phyloP scores from a whole-genome alignment of 2,113 vertebrate genomes.

The Gallinago paraguaiae region DNA sequence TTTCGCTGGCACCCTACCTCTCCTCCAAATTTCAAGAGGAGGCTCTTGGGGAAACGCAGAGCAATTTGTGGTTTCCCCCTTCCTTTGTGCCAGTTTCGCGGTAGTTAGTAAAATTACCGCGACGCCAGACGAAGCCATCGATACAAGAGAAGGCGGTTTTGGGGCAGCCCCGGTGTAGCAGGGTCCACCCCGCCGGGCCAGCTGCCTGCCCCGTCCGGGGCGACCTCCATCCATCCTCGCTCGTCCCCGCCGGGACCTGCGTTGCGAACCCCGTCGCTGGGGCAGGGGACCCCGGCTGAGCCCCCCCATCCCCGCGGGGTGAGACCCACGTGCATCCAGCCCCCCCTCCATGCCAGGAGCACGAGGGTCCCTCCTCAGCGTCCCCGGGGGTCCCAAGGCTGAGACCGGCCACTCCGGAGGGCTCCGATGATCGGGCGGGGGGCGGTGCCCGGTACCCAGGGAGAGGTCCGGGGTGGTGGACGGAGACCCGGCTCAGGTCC shows the following conservation, averaged over 20 bases:
- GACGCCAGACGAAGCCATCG: neutral
- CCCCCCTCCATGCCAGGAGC: neutral
- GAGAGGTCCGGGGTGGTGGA: neutral
- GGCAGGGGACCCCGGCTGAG: neutral
- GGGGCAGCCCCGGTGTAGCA: neutral
- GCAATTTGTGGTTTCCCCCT: neutral
- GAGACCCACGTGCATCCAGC: neutral
- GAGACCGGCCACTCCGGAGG: neutral
- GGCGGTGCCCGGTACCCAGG: neutral
- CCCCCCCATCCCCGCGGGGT: neutral
- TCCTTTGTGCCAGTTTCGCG: slow-evolving; percentile 42
- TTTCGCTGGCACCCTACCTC: slow-evolving; percentile 23
- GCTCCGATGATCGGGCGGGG: neutral
- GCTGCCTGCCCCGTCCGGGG: neutral
- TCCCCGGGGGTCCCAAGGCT: too few species aligned
- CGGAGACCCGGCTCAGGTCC: too few species aligned
- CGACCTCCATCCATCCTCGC: neutral
- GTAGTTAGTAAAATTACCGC: neutral
- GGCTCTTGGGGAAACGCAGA: neutral
- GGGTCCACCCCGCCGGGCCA: neutral
- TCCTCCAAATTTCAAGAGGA: slow-evolving; percentile 46
- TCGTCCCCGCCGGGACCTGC: neutral
- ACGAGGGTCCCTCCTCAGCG: neutral
- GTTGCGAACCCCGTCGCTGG: neutral
- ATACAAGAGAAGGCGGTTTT: neutral